Conservation (phyloP, 2,888 invertebrate genomes). For the Synergus itoensis region DNA sequence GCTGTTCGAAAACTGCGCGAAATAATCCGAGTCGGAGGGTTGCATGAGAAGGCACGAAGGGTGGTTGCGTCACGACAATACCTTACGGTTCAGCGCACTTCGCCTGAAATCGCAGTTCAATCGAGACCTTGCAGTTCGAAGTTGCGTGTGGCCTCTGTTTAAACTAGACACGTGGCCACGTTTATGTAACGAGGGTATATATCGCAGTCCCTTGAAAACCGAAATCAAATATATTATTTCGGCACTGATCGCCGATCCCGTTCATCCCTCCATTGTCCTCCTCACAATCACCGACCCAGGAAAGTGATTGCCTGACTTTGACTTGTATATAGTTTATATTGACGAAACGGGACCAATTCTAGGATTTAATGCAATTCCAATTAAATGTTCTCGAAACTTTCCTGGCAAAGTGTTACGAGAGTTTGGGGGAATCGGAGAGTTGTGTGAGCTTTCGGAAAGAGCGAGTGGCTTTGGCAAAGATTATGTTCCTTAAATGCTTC, state of each 20-base stretch:
- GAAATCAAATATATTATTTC: constrained; percentile 74
- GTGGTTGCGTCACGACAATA: constrained; percentile 66
- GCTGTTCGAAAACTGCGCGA: constrained; percentile 73
- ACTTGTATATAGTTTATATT: constrained; percentile 56
- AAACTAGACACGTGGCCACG: constrained; percentile 75
- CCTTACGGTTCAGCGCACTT: constrained; percentile 72
- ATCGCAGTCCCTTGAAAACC: constrained; percentile 70
- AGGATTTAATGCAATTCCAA: constrained; percentile 9
- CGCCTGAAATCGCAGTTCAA: constrained; percentile 62
- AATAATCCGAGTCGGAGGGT: constrained; percentile 66
- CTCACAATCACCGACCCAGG: constrained; percentile 58
- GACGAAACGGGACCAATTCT: constrained; percentile 44
- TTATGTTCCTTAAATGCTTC: constrained; percentile 36
- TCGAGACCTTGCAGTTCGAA: constrained; percentile 54
- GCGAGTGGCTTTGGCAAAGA: constrained; percentile 8
- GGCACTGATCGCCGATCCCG: constrained; percentile 50
- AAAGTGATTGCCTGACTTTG: constrained; percentile 66
- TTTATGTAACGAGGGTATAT: constrained; percentile 68
- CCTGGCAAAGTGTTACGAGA: background rate
- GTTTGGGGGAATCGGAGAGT: background rate
- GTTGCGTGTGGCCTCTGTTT: constrained; percentile 67
- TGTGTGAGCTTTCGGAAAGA: constrained; percentile 1
- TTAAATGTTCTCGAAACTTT: constrained; percentile 8
- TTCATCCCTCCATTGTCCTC: constrained; percentile 59
- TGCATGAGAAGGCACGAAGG: constrained; percentile 55